Base-by-base conservation (phyloP, 35 echinoderm and acorn worm species). In the Ptychodera flava region DNA sequence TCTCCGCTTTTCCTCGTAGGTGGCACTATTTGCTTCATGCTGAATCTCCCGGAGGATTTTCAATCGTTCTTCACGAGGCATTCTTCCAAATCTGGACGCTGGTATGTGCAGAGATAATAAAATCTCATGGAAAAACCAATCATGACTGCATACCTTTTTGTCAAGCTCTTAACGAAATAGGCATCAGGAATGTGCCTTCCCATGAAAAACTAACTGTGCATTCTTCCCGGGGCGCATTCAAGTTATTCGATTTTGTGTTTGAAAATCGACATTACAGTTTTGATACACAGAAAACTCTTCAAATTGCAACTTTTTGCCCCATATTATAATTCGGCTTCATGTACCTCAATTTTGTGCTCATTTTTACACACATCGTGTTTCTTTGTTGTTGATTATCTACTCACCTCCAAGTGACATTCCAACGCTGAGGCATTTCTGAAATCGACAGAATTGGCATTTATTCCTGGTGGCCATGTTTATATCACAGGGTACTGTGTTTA, bases 391-490 rank as follows among this genome's bases (percentile, higher is more conserved):
- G 22, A 64, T 64, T 22, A 64, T 64, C 45, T 64, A 87, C 64
- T 88, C 92, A 99, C 96, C 96, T 90, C 93, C 96, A 83, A 94
- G 96, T 89, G 95, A 99, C 96, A 99, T 99, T 76, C 96, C 96
- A 52, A 99, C 95, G 29, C 88, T 83, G 22, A 94, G 38, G 78
- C 96, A 99, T 80, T 99, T 99, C 37, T 94, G 90, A 80, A 94
- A 99, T 33, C 96, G 79, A 79, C 96, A 99, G 36, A 92, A 99
- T 79, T 99, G 96, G 79, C 96, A 99, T 79, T 94, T 94, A 81
- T 99, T 94, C 29, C 93, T 92, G 1, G 92, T 94, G 32, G 93
- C 86, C 37, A 99, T 83, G 79, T 94, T 99, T 89, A 99, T 99
- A 81, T 99, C 94, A 64, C 92, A 94, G 29, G 96, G 96, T 78